These are phyloP conservation scores for Perizoma affinitatum DNA, from an alignment of 2,888 invertebrate genomes.

Conservation along the genomic window DNA sequence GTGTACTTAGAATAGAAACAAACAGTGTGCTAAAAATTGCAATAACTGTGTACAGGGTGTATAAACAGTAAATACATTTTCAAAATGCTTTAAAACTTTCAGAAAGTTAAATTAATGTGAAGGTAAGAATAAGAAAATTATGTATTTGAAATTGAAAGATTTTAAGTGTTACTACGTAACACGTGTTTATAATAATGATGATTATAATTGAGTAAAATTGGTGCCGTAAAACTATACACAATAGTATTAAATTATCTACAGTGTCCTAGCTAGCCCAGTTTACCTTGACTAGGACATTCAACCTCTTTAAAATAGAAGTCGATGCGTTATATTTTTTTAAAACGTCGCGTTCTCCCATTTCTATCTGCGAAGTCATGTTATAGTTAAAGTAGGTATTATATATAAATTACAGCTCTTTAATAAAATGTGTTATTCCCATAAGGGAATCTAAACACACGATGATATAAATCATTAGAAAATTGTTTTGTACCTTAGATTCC, in stretches of 20 bases:
- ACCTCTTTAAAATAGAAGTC: constrained; percentile 58
- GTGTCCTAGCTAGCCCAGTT: constrained; percentile 34
- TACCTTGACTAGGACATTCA: constrained; percentile 70
- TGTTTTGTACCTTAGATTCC: constrained; percentile 58
- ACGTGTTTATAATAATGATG: too few species aligned
- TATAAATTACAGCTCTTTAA: neutral
- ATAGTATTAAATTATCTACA: constrained; percentile 29
- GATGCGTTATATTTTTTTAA: constrained; percentile 47
- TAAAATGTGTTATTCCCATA: neutral
- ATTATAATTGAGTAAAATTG: neutral
- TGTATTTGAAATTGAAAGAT: neutral
- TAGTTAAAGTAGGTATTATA: constrained; percentile 3
- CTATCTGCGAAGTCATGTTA: constrained; percentile 43
- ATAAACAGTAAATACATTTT: neutral
- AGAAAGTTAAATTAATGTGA: neutral
- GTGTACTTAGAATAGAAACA: constrained; percentile 17
- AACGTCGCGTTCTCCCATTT: constrained; percentile 50
- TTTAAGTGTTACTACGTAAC: too few species aligned
- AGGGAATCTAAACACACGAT: too few species aligned
- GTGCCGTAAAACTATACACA: constrained; percentile 3
- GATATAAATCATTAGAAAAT: too few species aligned
- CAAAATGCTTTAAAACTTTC: neutral
- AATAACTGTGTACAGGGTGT: constrained; percentile 9
- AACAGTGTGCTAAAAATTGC: constrained; percentile 7
- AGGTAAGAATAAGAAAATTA: neutral